Percentiles rank a stretch among this genome's conserved stretches.
Conservation (phyloP, 2,113 vertebrate genomes). For the Rhynchopsitta pachyrhyncha region DNA sequence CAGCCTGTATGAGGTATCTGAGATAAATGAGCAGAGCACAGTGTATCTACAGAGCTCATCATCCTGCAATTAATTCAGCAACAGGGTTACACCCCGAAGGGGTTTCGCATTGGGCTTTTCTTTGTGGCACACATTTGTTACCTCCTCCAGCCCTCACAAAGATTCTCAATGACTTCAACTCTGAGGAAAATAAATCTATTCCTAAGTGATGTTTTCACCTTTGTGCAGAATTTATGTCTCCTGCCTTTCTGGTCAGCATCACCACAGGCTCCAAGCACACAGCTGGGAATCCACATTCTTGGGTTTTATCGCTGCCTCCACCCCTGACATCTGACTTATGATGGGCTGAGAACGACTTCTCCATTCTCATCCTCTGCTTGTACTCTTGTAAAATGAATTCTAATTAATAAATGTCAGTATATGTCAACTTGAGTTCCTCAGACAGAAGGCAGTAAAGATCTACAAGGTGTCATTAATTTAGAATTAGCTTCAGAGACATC, state of each 20-base stretch:
- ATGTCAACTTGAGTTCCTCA: background rate
- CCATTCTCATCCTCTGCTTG: background rate
- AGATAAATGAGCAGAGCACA: background rate
- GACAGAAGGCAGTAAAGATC: conserved; percentile 31
- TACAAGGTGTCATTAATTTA: conserved; percentile 27
- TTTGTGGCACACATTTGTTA: background rate
- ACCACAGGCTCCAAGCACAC: fast-evolving
- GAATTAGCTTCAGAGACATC: conserved; percentile 53
- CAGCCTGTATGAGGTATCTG: background rate
- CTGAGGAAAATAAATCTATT: background rate
- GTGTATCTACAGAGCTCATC: background rate
- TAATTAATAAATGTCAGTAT: background rate
- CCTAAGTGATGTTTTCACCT: background rate
- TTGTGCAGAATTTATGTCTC: background rate
- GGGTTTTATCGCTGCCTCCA: background rate
- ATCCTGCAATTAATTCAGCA: background rate
- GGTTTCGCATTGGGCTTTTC: background rate
- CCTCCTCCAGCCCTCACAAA: background rate
- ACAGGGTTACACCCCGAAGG: background rate
- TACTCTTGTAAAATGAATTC: background rate
- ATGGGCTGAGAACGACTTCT: background rate
- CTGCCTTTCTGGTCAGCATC: background rate
- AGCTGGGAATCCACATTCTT: fast-evolving
- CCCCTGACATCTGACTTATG: background rate
- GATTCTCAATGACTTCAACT: background rate